Evolutionary conservation across 2,113 vertebrate species (phyloP).

Genomic region (Propithecus coquereli): DNA sequence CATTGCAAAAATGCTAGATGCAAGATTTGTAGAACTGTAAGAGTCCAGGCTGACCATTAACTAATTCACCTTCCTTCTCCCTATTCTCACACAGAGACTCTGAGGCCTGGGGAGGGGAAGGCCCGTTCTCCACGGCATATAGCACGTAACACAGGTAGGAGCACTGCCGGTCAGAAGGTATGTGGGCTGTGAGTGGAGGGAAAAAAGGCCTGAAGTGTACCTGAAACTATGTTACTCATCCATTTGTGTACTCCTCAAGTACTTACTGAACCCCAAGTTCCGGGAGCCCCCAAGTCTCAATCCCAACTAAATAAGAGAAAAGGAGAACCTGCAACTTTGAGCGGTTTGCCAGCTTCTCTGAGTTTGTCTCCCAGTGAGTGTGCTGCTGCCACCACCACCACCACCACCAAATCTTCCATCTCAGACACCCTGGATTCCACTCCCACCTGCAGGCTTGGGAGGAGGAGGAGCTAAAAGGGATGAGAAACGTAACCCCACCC

Average conservation of each 20-base stretch:
- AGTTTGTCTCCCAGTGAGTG: neutral
- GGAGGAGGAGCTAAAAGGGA: neutral
- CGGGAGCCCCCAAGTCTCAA: neutral
- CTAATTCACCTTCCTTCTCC: neutral
- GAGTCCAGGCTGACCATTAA: neutral
- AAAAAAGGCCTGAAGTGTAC: neutral
- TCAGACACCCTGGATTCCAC: neutral
- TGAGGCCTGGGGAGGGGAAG: neutral
- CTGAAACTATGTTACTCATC: neutral
- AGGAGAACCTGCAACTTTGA: neutral
- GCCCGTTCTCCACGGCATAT: neutral
- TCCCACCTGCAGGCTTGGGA: neutral
- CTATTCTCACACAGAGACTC: neutral
- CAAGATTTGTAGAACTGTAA: neutral
- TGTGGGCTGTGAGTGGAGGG: neutral
- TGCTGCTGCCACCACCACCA: rapidly evolving
- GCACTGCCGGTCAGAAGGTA: neutral
- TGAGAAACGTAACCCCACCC: neutral
- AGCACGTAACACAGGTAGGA: neutral
- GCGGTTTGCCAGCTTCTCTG: neutral
- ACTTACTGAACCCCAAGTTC: neutral
- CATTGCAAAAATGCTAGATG: neutral
- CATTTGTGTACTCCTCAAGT: neutral
- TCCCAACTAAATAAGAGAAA: neutral
- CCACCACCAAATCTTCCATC: neutral